Percentiles rank a stretch among this genome's conserved stretches.
Conservation (phyloP, 2,888 invertebrate genomes). For the Watsonalla cultraria region DNA sequence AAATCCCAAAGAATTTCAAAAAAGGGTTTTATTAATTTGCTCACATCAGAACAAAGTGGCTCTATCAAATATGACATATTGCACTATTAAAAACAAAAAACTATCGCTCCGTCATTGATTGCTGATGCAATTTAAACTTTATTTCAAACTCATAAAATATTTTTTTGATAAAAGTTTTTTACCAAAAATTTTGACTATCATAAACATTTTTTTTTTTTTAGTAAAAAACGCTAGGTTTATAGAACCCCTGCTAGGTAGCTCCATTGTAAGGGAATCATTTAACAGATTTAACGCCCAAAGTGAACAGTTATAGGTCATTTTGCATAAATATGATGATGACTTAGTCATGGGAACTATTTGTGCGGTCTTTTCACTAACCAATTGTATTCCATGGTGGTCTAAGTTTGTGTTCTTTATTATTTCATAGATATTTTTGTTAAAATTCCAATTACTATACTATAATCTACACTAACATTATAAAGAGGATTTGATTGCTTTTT, state of each 20-base stretch:
- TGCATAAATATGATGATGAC: slow-evolving; percentile 51
- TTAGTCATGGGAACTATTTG: slow-evolving; percentile 48
- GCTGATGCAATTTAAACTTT: not conserved
- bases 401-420: not conserved
- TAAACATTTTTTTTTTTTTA: slow-evolving; percentile 7
- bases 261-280: slow-evolving; percentile 16
- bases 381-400: slow-evolving; percentile 8
- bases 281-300: slow-evolving; percentile 35
- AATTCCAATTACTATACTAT: too few species aligned
- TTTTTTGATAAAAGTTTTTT: not conserved
- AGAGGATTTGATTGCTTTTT: too few species aligned
- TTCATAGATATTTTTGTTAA: too few species aligned
- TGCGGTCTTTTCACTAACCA: slow-evolving; percentile 32
- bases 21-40: slow-evolving; percentile 19
- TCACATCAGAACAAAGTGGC: slow-evolving; percentile 27
- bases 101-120: not conserved
- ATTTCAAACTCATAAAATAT: not conserved
- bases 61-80: slow-evolving; percentile 31
- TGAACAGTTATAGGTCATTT: slow-evolving; percentile 29
- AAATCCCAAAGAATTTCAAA: not conserved
- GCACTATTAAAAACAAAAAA: slow-evolving; percentile 4
- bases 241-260: slow-evolving; percentile 16
- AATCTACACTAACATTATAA: too few species aligned
- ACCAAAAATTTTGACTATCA: slow-evolving; percentile 1
- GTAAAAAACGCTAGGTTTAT: slow-evolving; percentile 12